A percentile compares a stretch with the other conserved stretches of the same genome.
Conservation (phyloP, 92 coral and sea anemone genomes). For the Nematostella vectensis region DNA sequence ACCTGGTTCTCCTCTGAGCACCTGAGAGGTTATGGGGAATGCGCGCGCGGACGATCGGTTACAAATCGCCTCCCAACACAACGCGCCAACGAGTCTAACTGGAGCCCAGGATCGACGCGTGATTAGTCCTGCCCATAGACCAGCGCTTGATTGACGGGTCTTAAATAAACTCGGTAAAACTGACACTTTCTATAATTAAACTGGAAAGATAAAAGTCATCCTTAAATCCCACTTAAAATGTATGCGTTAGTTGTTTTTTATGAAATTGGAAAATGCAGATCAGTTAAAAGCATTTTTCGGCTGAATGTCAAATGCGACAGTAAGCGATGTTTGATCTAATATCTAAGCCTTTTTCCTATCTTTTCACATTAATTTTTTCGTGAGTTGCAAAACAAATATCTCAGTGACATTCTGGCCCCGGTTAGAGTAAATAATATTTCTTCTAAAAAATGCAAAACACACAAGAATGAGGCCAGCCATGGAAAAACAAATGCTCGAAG, state of each 20-base stretch:
- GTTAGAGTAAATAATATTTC: slow-evolving; percentile 35
- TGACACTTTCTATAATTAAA: slow-evolving; percentile 42
- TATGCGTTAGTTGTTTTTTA: slow-evolving; percentile 15
- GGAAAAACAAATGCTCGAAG: slow-evolving; percentile 54
- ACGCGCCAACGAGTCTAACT: no score
- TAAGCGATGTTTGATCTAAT: slow-evolving; percentile 35
- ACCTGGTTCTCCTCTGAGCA: no score
- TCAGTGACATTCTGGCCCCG: slow-evolving; percentile 26
- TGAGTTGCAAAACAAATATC: slow-evolving; percentile 32
- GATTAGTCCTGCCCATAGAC: not conserved
- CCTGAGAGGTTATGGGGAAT: no score
- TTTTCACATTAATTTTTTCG: slow-evolving; percentile 33
- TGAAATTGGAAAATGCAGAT: slow-evolving; percentile 33
- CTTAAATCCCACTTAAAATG: slow-evolving; percentile 40
- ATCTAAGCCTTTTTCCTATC: slow-evolving; percentile 20
- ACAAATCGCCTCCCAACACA: no score
- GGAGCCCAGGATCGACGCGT: no score
- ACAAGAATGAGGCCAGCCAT: slow-evolving; percentile 60
- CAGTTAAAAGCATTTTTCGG: slow-evolving; percentile 37
- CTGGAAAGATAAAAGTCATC: slow-evolving; percentile 43
- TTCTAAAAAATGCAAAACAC: slow-evolving; percentile 83
- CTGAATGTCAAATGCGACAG: slow-evolving; percentile 24
- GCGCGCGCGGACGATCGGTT: no score
- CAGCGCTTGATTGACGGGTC: slow-evolving; percentile 30
- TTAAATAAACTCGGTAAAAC: slow-evolving; percentile 43